phyloP scores from a whole-genome alignment of 2,113 vertebrate species.

The Trichomycterus rosablanca region DNA sequence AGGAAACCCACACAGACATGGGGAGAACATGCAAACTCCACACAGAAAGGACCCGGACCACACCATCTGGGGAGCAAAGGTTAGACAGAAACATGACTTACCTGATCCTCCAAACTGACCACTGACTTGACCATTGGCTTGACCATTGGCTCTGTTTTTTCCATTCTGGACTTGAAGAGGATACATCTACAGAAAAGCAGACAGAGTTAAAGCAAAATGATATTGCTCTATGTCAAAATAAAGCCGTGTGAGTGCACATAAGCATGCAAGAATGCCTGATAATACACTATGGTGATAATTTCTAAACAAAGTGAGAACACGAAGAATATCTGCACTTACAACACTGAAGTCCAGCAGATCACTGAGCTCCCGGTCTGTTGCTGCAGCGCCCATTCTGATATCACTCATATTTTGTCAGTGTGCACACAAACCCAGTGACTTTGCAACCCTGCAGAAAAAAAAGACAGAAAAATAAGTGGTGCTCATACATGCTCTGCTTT shows the following conservation, averaged over 20 bases:
- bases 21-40: too few relatives aligned
- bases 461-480: conserved; percentile 1
- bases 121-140: conserved; percentile 78
- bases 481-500: too few relatives aligned
- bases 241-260: too few relatives aligned
- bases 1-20: too few relatives aligned
- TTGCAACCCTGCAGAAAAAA: conserved; percentile 29
- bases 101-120: conserved; percentile 86
- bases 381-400: conserved; percentile 86
- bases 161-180: conserved; percentile 86
- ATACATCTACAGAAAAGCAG: conserved; percentile 81
- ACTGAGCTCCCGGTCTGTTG: conserved; percentile 95
- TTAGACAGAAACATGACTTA: conserved; percentile 47
- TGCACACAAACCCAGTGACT: conserved; percentile 46
- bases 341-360: conserved; percentile 97
- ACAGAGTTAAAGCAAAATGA: not conserved
- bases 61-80: too few relatives aligned
- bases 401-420: conserved; percentile 55
- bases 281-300: too few relatives aligned
- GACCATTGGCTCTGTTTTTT: too few relatives aligned
- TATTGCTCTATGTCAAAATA: too few relatives aligned
- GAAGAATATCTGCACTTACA: conserved; percentile 72
- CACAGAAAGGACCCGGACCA: too few relatives aligned
- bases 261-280: too few relatives aligned
- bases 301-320: not conserved